A percentile compares a stretch with the other conserved stretches of the same genome.
Conservation (phyloP, 2,888 invertebrate genomes). For the Parthenolecanium corni region DNA sequence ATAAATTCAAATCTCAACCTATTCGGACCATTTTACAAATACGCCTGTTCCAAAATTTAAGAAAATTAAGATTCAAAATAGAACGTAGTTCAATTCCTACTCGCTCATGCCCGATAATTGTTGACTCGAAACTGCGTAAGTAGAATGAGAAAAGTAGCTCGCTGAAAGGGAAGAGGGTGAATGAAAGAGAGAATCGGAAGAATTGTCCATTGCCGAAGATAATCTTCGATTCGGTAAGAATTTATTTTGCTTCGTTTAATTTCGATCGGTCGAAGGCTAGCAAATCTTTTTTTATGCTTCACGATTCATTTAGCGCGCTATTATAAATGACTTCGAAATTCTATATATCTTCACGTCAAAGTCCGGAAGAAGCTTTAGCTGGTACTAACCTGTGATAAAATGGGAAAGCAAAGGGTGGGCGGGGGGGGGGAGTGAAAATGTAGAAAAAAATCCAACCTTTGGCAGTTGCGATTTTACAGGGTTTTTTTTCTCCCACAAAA, state of each 20-base stretch:
- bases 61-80: too few relatives aligned
- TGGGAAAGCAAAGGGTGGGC: neutral
- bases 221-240: constrained; percentile 10
- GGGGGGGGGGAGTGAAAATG: too few relatives aligned
- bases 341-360: constrained; percentile 1
- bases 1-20: too few relatives aligned
- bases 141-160: too few relatives aligned
- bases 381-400: constrained; percentile 2
- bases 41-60: too few relatives aligned
- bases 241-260: constrained; percentile 27
- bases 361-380: neutral
- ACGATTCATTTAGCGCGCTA: constrained; percentile 22
- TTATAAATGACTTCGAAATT: constrained; percentile 19
- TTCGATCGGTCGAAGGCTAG: constrained; percentile 13
- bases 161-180: too few relatives aligned
- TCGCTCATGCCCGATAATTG: too few relatives aligned
- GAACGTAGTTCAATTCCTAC: too few relatives aligned
- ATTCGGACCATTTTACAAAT: too few relatives aligned
- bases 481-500: neutral
- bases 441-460: too few relatives aligned
- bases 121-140: too few relatives aligned
- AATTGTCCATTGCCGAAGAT: neutral
- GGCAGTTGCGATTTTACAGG: neutral
- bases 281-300: constrained; percentile 22
- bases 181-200: too few relatives aligned